These are phyloP conservation scores for Drosophila helvetica DNA, from an alignment of 2,888 invertebrate genomes.

Conservation along the genomic window DNA sequence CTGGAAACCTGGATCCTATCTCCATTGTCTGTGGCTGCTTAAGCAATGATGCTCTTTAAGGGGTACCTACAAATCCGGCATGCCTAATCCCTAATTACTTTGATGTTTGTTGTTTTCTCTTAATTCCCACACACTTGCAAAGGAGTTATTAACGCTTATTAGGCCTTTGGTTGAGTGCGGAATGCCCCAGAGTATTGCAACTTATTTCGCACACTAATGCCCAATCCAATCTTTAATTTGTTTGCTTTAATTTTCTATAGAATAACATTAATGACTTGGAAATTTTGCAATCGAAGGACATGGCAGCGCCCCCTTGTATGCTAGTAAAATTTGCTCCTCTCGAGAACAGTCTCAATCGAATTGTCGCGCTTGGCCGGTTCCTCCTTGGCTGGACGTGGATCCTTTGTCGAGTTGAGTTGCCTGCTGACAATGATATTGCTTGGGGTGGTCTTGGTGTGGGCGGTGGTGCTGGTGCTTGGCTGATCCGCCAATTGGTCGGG, in stretches of 20 bases:
- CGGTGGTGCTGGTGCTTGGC: neutral
- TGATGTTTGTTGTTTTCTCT: constrained; percentile 23
- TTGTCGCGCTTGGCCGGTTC: neutral
- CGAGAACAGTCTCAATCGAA: neutral
- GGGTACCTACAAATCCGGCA: neutral
- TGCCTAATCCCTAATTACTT: neutral
- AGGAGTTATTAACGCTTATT: constrained; percentile 64
- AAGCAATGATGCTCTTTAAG: neutral
- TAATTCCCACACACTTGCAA: constrained; percentile 3
- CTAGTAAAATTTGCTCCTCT: neutral
- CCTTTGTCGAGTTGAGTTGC: neutral
- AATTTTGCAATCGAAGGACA: neutral
- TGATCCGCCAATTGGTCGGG: constrained; percentile 31
- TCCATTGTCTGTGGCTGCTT: too few species aligned
- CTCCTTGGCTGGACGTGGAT: neutral
- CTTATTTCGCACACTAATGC: neutral
- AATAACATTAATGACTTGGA: neutral
- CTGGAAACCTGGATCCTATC: too few species aligned
- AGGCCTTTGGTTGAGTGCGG: constrained; percentile 10
- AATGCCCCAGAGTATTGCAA: neutral
- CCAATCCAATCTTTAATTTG: constrained; percentile 2
- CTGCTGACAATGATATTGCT: neutral
- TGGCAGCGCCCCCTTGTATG: neutral
- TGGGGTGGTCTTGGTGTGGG: neutral
- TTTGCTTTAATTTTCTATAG: constrained; percentile 13